phyloP scores from a whole-genome alignment of 2,113 vertebrate genomes.

The Murina feae region DNA sequence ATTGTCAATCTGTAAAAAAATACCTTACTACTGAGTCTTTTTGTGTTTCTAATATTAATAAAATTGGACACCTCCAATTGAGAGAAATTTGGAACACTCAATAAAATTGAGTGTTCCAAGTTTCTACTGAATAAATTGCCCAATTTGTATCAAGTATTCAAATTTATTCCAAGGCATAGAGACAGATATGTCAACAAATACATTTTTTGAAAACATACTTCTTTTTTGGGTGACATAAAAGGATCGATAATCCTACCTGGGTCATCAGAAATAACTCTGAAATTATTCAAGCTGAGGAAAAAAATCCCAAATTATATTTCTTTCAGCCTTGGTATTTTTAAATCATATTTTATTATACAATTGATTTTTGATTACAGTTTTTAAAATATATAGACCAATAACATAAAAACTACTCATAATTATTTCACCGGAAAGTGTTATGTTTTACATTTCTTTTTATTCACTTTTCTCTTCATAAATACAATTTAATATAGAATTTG shows the following conservation, averaged over 20 bases:
- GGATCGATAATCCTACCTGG: neutral
- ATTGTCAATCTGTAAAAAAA: neutral
- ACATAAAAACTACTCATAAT: neutral
- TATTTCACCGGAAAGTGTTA: neutral
- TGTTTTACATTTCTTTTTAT: neutral
- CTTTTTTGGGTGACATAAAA: neutral
- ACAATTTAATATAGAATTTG: neutral
- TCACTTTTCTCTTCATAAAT: neutral
- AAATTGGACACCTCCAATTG: neutral
- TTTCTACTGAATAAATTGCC: too few relatives aligned
- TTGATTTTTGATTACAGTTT: neutral
- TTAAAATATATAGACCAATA: neutral
- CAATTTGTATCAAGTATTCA: too few relatives aligned
- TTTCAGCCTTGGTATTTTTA: neutral
- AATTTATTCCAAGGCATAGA: neutral
- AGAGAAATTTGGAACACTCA: too few relatives aligned
- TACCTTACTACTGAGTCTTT: neutral
- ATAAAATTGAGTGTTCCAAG: too few relatives aligned
- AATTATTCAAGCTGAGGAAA: neutral
- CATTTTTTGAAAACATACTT: neutral
- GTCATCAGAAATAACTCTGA: neutral
- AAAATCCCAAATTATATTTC: neutral
- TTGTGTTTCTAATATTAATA: neutral
- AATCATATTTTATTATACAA: neutral
- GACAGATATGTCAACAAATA: neutral